A percentile compares a stretch with the other conserved stretches of the same genome.
These are phyloP conservation scores for Sipha maydis DNA, from an alignment of 2,888 invertebrate genomes.

Conservation along the genomic window DNA sequence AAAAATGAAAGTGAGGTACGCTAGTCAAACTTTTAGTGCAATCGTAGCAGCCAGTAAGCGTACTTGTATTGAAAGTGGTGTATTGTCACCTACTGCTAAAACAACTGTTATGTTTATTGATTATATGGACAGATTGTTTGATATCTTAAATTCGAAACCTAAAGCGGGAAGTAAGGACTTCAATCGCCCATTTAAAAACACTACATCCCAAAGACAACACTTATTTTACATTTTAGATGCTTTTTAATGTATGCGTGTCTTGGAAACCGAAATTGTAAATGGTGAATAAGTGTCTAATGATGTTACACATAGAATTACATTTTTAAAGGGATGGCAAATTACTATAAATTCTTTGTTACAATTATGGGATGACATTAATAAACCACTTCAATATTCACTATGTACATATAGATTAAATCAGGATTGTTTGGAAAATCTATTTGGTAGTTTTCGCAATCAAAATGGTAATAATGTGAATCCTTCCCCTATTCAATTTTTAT, in stretches of 20 bases:
- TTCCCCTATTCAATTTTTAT: slow-evolving; percentile 24
- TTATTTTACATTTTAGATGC: slow-evolving; percentile 23
- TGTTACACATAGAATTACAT: not conserved
- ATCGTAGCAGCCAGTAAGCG: slow-evolving; percentile 9
- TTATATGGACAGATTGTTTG: slow-evolving; percentile 36
- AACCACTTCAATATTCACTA: not conserved
- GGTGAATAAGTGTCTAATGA: not conserved
- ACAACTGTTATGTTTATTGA: slow-evolving; percentile 1
- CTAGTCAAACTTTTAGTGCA: slow-evolving; percentile 26
- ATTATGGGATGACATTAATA: slow-evolving; percentile 20
- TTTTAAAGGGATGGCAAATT: slow-evolving; percentile 37
- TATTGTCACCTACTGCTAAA: not conserved
- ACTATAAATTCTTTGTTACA: slow-evolving; percentile 14
- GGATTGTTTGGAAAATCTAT: too few relatives aligned
- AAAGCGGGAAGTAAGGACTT: slow-evolving; percentile 9
- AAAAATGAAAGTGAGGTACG: slow-evolving; percentile 38
- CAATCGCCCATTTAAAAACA: slow-evolving; percentile 29
- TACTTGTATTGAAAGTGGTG: not conserved
- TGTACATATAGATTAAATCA: slow-evolving; percentile 24
- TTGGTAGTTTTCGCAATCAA: not conserved
- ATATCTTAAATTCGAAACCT: slow-evolving; percentile 17
- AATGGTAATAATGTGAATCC: slow-evolving; percentile 32
- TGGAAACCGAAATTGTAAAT: not conserved
- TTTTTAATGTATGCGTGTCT: not conserved
- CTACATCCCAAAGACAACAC: not conserved